Base-by-base conservation (phyloP, 2,888 invertebrate genomes). In the Drosophila longiperda region DNA sequence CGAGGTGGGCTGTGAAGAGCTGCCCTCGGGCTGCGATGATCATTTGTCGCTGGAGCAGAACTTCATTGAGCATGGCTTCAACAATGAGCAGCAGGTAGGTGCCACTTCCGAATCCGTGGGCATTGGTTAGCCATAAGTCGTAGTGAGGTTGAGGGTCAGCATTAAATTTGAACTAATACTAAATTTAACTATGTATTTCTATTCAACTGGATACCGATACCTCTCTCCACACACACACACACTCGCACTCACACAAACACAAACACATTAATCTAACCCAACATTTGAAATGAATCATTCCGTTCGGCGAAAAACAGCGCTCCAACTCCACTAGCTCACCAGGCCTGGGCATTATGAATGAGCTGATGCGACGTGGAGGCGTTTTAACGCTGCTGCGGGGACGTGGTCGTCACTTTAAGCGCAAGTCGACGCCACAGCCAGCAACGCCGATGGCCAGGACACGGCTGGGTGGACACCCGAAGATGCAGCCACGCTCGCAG, bases 1-100 rank as follows among this genome's bases (percentile, higher is more conserved):
- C 69, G 97, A 97, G 92, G 94, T 97, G 34, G 97, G 97, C 65
- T 97, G 97, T 91, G 97, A 97, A 92, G 97, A 97, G 93, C 95
- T 97, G 68, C 97, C 97, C 20, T 96, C 97, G 9, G 97, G 97
- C 59, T 97, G 97, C 91, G 95, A 95, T 15, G 97, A 97, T 93
- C 94, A 97, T 78, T 79, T 93, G 59, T 90, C 91, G 38, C 84
- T 93, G 50, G 93, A 93, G 94, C 95, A 85, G 94, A 95, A 93
- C 93, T 96, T 93, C 89, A 95, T 96, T 75, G 96, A 95, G 73
- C 92, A 93, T 73, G 90, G 92, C 72, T 92, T 91, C 66, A 93
- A 91, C 72, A 95, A 94, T 66, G 96, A 96, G 74, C 95, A 95
- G 83, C 95, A 95, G 95, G 96, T 96, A 93, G 71, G 91, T 76